Percentiles rank a stretch among this genome's conserved stretches.
Evolutionary conservation across 2,888 invertebrate genomes (phyloP).

Genomic region (Phaedon cochleariae): DNA sequence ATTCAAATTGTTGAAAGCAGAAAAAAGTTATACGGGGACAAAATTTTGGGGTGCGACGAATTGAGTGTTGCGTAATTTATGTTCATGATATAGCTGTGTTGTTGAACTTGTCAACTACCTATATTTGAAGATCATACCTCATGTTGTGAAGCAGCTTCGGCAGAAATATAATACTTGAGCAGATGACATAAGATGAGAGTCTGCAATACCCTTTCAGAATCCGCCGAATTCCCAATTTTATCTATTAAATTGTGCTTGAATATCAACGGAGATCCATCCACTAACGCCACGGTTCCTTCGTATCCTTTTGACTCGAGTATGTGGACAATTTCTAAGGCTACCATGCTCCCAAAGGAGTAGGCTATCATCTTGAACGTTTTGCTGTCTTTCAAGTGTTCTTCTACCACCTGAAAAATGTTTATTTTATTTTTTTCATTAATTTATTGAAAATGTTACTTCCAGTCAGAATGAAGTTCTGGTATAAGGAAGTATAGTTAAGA

Average conservation of each 20-base stretch:
- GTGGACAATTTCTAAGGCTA: slow-evolving; percentile 80
- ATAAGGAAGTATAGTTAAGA: too few species aligned
- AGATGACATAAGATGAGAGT: slow-evolving; percentile 64
- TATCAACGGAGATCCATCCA: slow-evolving; percentile 83
- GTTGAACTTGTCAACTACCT: too few species aligned
- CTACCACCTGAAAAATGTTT: slow-evolving; percentile 65
- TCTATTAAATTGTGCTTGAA: slow-evolving; percentile 65
- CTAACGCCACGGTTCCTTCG: slow-evolving; percentile 71
- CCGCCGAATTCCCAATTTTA: slow-evolving; percentile 59
- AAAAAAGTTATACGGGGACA: too few species aligned
- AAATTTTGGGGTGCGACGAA: too few species aligned
- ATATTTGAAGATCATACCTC: slow-evolving; percentile 43
- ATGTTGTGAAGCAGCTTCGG: slow-evolving; percentile 61
- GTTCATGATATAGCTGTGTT: too few species aligned
- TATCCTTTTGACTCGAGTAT: slow-evolving; percentile 74
- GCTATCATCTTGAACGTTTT: slow-evolving; percentile 77
- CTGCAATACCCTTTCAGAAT: slow-evolving; percentile 65
- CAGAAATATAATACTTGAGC: slow-evolving; percentile 61
- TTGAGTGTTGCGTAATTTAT: too few species aligned
- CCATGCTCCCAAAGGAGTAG: slow-evolving; percentile 87
- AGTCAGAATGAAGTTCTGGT: too few species aligned
- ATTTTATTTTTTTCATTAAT: too few species aligned
- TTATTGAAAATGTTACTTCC: too few species aligned
- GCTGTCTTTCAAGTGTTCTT: slow-evolving; percentile 65
- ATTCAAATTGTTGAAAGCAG: too few species aligned